Evolutionary conservation across 2,888 invertebrate genomes (phyloP).

Genomic region (Elmis aenea): DNA sequence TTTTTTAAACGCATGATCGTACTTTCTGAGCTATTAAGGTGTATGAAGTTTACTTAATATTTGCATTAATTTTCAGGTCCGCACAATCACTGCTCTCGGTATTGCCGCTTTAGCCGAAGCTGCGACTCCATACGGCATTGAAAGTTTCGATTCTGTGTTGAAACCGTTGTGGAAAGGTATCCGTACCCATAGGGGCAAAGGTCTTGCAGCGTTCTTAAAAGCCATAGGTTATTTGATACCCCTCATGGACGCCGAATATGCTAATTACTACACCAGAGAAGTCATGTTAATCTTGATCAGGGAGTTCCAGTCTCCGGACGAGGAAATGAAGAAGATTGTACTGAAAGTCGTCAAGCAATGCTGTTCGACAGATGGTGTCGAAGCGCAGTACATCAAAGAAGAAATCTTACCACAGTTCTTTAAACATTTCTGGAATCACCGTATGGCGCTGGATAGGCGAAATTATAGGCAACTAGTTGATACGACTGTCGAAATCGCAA

Average conservation of each 20-base stretch:
- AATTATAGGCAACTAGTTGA: slow-evolving; percentile 98
- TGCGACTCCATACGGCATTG: slow-evolving; percentile 98
- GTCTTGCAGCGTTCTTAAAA: slow-evolving; percentile 97
- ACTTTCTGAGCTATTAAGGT: no score
- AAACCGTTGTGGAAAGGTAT: slow-evolving; percentile 99
- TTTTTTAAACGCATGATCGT: no score
- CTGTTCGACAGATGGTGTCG: slow-evolving; percentile 99
- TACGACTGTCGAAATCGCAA: slow-evolving; percentile 99
- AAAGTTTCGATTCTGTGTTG: slow-evolving; percentile 98
- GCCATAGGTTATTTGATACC: slow-evolving; percentile 99
- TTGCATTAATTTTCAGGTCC: slow-evolving; percentile 49
- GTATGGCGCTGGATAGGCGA: slow-evolving; percentile 97
- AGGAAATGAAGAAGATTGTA: slow-evolving; percentile 99
- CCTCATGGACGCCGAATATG: slow-evolving; percentile 99
- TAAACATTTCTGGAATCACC: slow-evolving; percentile 99
- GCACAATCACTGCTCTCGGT: slow-evolving; percentile 97
- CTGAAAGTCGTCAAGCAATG: slow-evolving; percentile 99
- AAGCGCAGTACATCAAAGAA: slow-evolving; percentile 98
- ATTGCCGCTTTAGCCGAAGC: slow-evolving; percentile 98
- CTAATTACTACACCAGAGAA: slow-evolving; percentile 98
- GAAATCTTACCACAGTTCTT: slow-evolving; percentile 98
- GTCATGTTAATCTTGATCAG: slow-evolving; percentile 98
- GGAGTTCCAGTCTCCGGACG: slow-evolving; percentile 99
- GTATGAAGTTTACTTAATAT: slow-evolving; percentile 1
- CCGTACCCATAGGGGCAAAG: slow-evolving; percentile 83